phyloP scores from a whole-genome alignment of 2,797 vertebrate species.

The Acanthornis magna region DNA sequence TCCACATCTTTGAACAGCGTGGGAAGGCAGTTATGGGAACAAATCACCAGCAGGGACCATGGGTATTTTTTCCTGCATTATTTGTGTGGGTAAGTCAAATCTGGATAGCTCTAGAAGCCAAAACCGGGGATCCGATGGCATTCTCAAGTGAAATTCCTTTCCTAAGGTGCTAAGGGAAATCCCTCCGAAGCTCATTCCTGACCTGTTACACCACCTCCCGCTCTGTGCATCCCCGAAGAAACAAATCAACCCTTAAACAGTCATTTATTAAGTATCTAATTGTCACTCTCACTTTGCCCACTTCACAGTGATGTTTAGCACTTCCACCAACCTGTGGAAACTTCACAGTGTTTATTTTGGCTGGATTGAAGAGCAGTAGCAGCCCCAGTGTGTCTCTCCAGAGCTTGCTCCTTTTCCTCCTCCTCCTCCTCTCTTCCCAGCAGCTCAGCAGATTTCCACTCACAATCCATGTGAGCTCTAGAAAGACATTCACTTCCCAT shows the following conservation, averaged over 20 bases:
- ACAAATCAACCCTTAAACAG: neutral
- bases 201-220: neutral
- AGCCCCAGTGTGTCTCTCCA: neutral
- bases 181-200: neutral
- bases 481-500: neutral
- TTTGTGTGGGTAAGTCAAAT: neutral
- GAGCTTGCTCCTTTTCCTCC: neutral
- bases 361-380: neutral
- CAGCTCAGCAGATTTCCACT: neutral
- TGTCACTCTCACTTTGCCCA: conserved; percentile 2
- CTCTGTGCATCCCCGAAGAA: neutral
- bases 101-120: neutral
- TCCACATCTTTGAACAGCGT: neutral
- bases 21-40: neutral
- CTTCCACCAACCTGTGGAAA: neutral
- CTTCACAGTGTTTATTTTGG: conserved; percentile 1
- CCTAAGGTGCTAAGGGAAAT: neutral
- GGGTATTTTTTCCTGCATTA: neutral
- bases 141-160: neutral
- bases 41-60: neutral
- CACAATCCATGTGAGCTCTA: neutral
- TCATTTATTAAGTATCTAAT: neutral
- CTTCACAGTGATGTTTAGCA: neutral
- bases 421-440: neutral
- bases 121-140: neutral